A percentile compares a stretch with the other conserved stretches of the same genome.
Conservation (phyloP, 2,888 invertebrate genomes). For the Drosophila neonasuta region DNA sequence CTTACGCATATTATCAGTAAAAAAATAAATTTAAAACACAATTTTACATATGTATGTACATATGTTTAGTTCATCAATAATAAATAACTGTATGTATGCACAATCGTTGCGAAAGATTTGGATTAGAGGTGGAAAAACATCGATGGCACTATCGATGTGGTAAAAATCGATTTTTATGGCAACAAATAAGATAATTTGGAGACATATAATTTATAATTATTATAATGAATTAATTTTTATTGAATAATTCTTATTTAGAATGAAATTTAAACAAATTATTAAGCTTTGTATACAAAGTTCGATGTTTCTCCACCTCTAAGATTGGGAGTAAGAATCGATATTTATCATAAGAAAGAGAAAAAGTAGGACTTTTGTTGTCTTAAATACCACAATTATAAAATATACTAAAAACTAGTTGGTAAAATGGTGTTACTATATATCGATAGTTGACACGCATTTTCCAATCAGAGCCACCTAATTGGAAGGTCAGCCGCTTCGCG, state of each 20-base stretch:
- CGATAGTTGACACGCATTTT: background rate
- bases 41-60: slow-evolving; percentile 2
- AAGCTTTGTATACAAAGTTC: too few relatives aligned
- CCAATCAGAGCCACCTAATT: background rate
- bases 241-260: too few relatives aligned
- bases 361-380: slow-evolving; percentile 1
- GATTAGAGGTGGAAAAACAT: background rate
- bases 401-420: slow-evolving; percentile 16
- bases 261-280: too few relatives aligned
- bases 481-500: too few relatives aligned
- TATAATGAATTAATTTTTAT: too few relatives aligned
- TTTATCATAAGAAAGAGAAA: slow-evolving; percentile 10
- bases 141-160: background rate
- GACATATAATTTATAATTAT: too few relatives aligned
- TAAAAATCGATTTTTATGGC: background rate
- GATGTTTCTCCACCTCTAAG: slow-evolving; percentile 25
- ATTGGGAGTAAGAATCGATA: slow-evolving; percentile 36
- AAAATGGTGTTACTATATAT: slow-evolving; percentile 6
- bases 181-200: too few relatives aligned
- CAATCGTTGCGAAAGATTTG: slow-evolving; percentile 18
- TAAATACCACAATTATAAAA: slow-evolving; percentile 16
- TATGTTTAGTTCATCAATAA: slow-evolving; percentile 11
- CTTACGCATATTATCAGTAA: slow-evolving; percentile 16
- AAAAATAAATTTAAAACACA: slow-evolving; percentile 1
- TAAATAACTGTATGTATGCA: slow-evolving; percentile 6